Evolutionary conservation across 2,113 vertebrate species (phyloP), one percentile per base, ranked within the genome.

Genomic region (Alexandromys fortis): DNA sequence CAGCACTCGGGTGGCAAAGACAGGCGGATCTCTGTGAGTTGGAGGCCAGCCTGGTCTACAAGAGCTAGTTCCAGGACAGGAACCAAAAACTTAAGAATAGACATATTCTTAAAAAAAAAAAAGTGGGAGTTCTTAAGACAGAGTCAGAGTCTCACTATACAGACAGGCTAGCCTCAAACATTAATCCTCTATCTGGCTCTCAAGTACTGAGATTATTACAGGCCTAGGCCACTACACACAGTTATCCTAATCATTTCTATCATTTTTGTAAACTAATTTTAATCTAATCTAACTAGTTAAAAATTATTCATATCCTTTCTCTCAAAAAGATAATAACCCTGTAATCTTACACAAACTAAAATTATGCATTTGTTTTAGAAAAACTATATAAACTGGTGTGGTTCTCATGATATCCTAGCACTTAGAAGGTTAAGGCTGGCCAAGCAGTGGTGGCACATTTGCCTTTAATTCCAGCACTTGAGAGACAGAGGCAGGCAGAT

Each of bases 321-420:
- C 26, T 94, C 72, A 1, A 82, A 58, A 81, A 30, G 58, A 24
- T 63, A 89, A 86, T 14, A 92, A 89, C 61, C 42, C n/a, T 63
- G 49, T 65, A 70, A 86, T 67, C 8, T 83, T 47, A 86, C 9
- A 93, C 49, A 63, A 75, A 79, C 11, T 86, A 91, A 90, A 86
- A 49, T n/a, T 4, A 47, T 26, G 8, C 33, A 61, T 38, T 83
- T n/a, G 61, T 65, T 97, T 96, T 67, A 85, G 35, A 72, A 94
- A 94, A 97, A 77, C 58, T 73, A 68, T 45, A 33, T 63, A 83
- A 83, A 83, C 24, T 83, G 22, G 24, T 63, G 22, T 42, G 24
- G n/a, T 17, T 63, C n/a, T 63, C 55, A 83, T 42, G 58, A 63
- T 30, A 63, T 61, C 79, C 35, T 61, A 61, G 13, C 13, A 52